Percentiles rank a stretch among this genome's conserved stretches.
phyloP scores from a whole-genome alignment of 2,797 vertebrate species.

The Stomatorhinus walkeri region DNA sequence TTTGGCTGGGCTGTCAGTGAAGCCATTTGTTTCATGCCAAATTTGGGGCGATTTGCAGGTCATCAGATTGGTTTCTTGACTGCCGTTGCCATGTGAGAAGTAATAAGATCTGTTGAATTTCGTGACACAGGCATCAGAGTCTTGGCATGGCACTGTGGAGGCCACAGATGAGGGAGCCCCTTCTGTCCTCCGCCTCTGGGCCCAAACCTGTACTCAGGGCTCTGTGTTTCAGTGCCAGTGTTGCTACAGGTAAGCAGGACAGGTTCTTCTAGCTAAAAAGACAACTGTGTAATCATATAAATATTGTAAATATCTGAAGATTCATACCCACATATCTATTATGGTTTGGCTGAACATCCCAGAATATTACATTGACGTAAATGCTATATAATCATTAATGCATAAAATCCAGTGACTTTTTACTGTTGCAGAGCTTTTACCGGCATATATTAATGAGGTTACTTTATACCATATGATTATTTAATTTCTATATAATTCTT shows the following conservation, averaged over 20 bases:
- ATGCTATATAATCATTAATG: background rate
- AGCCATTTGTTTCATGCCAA: background rate
- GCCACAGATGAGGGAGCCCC: constrained; percentile 23
- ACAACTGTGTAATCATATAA: background rate
- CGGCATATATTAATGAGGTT: background rate
- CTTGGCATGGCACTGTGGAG: constrained; percentile 36
- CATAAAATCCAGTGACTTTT: background rate
- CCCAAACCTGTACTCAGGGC: constrained; percentile 33
- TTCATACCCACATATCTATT: background rate
- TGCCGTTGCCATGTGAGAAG: background rate
- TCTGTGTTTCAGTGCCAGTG: constrained; percentile 32
- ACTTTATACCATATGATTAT: background rate
- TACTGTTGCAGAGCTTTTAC: background rate
- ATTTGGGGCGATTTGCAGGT: background rate
- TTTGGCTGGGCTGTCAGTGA: background rate
- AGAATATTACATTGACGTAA: background rate
- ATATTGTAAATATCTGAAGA: background rate
- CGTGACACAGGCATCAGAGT: constrained; percentile 35
- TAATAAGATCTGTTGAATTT: background rate
- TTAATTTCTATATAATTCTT: background rate
- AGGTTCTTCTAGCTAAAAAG: background rate
- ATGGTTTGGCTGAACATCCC: background rate
- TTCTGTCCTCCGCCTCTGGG: constrained; percentile 20
- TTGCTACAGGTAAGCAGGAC: constrained; percentile 42
- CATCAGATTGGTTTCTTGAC: background rate